Percentiles rank a stretch among this genome's conserved stretches.
These are phyloP conservation scores for Astyanax mexicanus DNA, from an alignment of 2,797 vertebrate genomes.

Conservation along the genomic window DNA sequence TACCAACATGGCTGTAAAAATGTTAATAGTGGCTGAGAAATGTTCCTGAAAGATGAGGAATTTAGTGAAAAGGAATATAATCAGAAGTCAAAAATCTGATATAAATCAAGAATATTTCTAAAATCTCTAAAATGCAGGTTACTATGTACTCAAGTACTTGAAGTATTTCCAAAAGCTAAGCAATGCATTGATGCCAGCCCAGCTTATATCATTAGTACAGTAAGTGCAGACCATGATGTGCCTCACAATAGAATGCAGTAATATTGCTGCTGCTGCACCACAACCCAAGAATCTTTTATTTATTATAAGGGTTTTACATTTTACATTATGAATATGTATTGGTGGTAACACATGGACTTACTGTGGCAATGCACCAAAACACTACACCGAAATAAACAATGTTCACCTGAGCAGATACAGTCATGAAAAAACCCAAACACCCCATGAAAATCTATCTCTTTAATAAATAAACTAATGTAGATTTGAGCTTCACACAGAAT, in stretches of 20 bases:
- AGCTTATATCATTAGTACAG: conserved; percentile 38
- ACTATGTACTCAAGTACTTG: too few relatives aligned
- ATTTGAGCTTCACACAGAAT: too few relatives aligned
- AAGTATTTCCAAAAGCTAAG: conserved; percentile 24
- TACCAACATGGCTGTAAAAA: background rate
- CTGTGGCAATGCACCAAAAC: too few relatives aligned
- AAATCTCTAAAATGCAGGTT: background rate
- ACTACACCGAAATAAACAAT: background rate
- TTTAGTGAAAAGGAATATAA: background rate
- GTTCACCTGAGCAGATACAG: background rate
- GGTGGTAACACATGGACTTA: conserved; percentile 22
- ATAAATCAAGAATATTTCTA: background rate
- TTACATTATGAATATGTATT: conserved; percentile 1
- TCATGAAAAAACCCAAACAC: too few relatives aligned
- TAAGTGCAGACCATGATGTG: background rate
- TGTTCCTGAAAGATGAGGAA: background rate
- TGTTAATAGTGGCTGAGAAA: background rate
- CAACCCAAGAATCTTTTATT: too few relatives aligned
- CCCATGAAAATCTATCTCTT: too few relatives aligned
- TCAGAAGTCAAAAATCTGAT: background rate
- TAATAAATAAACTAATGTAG: too few relatives aligned
- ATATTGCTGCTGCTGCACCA: conserved; percentile 26
- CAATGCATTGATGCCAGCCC: conserved; percentile 30
- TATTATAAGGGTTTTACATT: too few relatives aligned
- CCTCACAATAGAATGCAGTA: background rate